Base-by-base conservation (phyloP, 2,888 invertebrate genomes). In the Oxystoma pomonae region DNA sequence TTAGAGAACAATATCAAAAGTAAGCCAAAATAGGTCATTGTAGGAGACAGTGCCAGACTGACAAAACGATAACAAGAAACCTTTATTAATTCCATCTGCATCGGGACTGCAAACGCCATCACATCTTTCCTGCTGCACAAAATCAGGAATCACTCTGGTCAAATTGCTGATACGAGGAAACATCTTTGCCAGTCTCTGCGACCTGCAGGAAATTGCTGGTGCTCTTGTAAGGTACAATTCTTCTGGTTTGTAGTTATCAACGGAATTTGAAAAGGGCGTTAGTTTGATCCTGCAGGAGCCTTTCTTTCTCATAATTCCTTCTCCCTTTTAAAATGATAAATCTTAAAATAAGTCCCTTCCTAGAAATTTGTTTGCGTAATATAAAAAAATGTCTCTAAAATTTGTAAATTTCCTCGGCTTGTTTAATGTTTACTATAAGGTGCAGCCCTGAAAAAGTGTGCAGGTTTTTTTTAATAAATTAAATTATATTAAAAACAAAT, bases 201-300 rank as follows among this genome's bases (percentile, higher is more conserved):
- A 85, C 65, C 81, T 80, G 65, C 82, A 82, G 16, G 81, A 78
- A 18, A 83, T 70, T 68, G 78, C 77, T 63, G 75, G 72, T 9
- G 75, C 72, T 51, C 73, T 67, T 20, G 71, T 59, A 0, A 76
- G 60, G 59, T 72, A 71, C 16, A 56, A 56, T 63, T 72, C 71
- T 55, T 70, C 69, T 7, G 64, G 53, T 17, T 17, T 16, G 17
- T 16, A 17, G 3, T 17, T 3, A 53, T 53, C 19, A 19, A 3
- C n/a, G 17, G 53, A 16, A 19, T 53, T 53, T 7, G 53, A 3
- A 49, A 19, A 53, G 5, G n/a, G 53, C n/a, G 68, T 68, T 18
- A 79, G 75, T 71, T 82, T 83, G 51, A 86, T 71, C 67, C 83
- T 78, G 72, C 86, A 87, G 55, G 76, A 79, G 16, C 84, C 86